Conservation (phyloP, 2,797 vertebrate genomes). For the Otolemur crassicaudatus region DNA sequence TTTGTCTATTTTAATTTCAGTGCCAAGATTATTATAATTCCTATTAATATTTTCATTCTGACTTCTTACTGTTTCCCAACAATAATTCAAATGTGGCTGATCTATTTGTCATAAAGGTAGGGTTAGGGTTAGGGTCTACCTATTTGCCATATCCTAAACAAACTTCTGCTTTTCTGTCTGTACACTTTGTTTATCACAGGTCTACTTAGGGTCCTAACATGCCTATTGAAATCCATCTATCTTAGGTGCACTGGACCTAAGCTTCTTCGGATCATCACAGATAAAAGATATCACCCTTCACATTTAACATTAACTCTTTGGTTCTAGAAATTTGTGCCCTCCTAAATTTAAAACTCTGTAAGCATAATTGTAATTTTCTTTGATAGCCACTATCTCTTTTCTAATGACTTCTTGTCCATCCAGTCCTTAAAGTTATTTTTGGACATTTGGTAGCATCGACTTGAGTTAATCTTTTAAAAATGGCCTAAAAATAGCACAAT, state of each 20-base stretch:
- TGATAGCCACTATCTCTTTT: conserved; percentile 13
- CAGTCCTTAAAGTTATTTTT: neutral
- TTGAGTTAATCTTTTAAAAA: conserved; percentile 1
- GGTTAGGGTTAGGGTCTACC: too few relatives aligned
- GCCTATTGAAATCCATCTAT: neutral
- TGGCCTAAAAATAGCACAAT: neutral
- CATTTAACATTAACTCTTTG: neutral
- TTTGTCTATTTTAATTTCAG: neutral
- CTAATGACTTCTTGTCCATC: neutral
- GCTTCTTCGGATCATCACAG: neutral
- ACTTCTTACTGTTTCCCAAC: neutral
- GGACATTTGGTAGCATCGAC: neutral
- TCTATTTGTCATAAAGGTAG: neutral
- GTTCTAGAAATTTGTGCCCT: neutral
- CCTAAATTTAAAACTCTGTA: conserved; percentile 37
- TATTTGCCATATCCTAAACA: neutral
- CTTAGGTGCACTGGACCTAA: neutral
- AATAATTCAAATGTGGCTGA: neutral
- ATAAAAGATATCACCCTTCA: neutral
- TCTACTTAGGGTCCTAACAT: neutral
- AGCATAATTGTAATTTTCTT: conserved; percentile 9
- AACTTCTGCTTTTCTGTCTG: neutral
- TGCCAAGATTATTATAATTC: neutral
- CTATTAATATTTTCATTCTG: neutral
- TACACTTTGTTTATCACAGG: neutral